A percentile compares a stretch with the other conserved stretches of the same genome.
These are phyloP conservation scores for Ardeotis arabs DNA, from an alignment of 2,113 vertebrate genomes.

Conservation along the genomic window DNA sequence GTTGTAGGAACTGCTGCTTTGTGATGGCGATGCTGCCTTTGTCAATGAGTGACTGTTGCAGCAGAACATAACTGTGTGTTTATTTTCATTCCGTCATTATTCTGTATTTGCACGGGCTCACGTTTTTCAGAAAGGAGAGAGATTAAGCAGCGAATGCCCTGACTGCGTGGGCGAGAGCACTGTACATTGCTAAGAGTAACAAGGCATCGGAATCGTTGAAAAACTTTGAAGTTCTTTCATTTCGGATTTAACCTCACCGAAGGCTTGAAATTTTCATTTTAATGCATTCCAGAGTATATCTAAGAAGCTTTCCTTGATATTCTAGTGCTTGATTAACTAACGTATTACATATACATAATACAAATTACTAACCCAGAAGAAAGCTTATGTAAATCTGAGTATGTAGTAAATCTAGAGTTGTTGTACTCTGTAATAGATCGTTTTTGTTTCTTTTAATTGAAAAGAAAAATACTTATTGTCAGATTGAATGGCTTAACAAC, in stretches of 20 bases:
- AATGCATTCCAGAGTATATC: background rate
- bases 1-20: background rate
- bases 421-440: background rate
- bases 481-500: background rate
- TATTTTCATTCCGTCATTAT: background rate
- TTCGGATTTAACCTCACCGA: background rate
- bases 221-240: background rate
- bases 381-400: background rate
- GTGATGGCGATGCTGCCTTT: background rate
- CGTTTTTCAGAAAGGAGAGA: background rate
- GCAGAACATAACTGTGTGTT: fast-evolving
- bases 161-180: fast-evolving
- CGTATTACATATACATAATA: background rate
- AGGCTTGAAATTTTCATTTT: background rate
- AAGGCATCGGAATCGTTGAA: background rate
- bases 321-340: conserved; percentile 10
- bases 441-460: conserved; percentile 10
- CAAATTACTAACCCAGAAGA: background rate
- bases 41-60: background rate
- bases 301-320: background rate
- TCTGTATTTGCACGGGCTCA: background rate
- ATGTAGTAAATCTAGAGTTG: background rate
- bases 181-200: background rate
- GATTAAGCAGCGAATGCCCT: background rate
- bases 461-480: background rate